phyloP scores from a whole-genome alignment of 2,888 invertebrate species.

The Pachliopta kotzebuea region DNA sequence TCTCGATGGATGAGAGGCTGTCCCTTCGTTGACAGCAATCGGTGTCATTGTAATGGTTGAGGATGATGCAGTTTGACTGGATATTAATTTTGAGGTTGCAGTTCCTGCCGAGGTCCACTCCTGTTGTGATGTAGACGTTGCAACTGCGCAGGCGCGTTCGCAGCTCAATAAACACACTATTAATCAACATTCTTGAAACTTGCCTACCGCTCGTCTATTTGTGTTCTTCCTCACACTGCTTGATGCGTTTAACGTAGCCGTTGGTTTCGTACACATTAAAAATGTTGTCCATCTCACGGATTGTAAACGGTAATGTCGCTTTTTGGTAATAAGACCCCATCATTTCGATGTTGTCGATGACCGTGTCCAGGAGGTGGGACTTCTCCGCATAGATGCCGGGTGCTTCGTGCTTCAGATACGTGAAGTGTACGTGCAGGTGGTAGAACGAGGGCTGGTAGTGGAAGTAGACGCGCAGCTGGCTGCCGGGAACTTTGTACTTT shows the following conservation, averaged over 20 bases:
- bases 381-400: conserved; percentile 92
- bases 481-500: conserved; percentile 85
- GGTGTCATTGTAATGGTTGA: conserved; percentile 63
- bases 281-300: conserved; percentile 88
- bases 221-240: conserved; percentile 33
- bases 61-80: conserved; percentile 65
- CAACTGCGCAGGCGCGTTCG: conserved; percentile 81
- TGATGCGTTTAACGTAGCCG: conserved; percentile 72
- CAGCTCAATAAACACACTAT: conserved; percentile 80
- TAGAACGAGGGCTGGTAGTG: conserved; percentile 99
- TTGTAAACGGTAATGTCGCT: conserved; percentile 89
- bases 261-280: conserved; percentile 83
- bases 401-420: conserved; percentile 88
- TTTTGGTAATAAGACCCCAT: conserved; percentile 91
- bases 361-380: conserved; percentile 92
- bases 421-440: conserved; percentile 97
- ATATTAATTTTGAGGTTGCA: conserved; percentile 72
- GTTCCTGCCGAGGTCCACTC: conserved; percentile 63
- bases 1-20: conserved; percentile 72
- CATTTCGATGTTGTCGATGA: conserved; percentile 94
- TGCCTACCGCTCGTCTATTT: not conserved
- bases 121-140: conserved; percentile 79
- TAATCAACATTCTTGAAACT: conserved; percentile 64
- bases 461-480: conserved; percentile 90
- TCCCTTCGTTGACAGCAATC: conserved; percentile 51